A percentile compares a stretch with the other conserved stretches of the same genome.
These are phyloP conservation scores for Eurosta solidaginis DNA, from an alignment of 1,140 invertebrate species.

Conservation along the genomic window DNA sequence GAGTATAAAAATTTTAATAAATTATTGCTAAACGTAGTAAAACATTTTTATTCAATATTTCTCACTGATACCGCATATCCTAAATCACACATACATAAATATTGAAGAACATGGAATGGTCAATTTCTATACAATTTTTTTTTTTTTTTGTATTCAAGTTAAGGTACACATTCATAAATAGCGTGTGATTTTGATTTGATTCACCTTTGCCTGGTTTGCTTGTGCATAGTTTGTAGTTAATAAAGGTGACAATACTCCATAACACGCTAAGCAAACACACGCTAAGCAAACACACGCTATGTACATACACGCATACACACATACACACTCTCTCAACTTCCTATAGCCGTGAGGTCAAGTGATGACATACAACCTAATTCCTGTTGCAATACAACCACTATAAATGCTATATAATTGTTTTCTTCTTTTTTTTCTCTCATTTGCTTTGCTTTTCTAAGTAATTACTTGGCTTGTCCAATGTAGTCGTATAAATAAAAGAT, in stretches of 20 bases:
- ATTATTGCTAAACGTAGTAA: neutral
- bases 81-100: neutral
- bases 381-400: neutral
- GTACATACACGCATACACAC: too few relatives aligned
- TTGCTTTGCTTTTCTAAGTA: neutral
- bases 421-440: neutral
- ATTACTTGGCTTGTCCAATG: neutral
- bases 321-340: neutral
- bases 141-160: too few relatives aligned
- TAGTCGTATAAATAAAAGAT: neutral
- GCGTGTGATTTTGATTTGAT: too few relatives aligned
- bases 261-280: too few relatives aligned
- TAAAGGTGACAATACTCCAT: too few relatives aligned
- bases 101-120: neutral
- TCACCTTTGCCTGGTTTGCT: too few relatives aligned
- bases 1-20: neutral
- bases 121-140: too few relatives aligned
- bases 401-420: neutral
- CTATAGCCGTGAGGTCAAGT: neutral
- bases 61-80: neutral
- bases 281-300: too few relatives aligned
- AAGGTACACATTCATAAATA: too few relatives aligned
- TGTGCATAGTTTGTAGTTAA: too few relatives aligned
- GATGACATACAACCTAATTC: neutral
- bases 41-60: conserved; percentile 9